Base-by-base conservation (phyloP, 2,797 vertebrate genomes). In the Sphenopsis melanotis region DNA sequence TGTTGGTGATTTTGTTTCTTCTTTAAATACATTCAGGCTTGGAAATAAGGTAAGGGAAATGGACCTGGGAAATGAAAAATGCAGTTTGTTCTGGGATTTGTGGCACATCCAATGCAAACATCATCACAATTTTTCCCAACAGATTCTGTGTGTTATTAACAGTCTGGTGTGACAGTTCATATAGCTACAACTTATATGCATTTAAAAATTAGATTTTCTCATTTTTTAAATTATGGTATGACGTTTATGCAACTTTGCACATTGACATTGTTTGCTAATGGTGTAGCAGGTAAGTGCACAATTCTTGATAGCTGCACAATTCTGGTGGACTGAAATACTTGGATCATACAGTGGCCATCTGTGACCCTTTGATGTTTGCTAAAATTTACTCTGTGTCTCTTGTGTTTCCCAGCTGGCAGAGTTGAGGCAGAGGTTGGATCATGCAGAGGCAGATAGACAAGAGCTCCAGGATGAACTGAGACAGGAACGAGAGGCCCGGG, bases 401-500 rank as follows among this genome's bases (percentile, higher is more conserved):
- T 6, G 15, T 56, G 34, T 93, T 60, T 76, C 92, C 39, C 97
- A 99, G 99, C 97, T 99, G 96, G 98, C 98, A 36, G 99, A 99
- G 95, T 92, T 99, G 92, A 98, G 98, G 74, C 98, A 98, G 96
- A 98, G 99, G 88, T 74, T 99, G 97, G 99, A 99, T 95, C 98
- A 98, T 5, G 99, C 99, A 0, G 99, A 99, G 97, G 98, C 98
- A 0, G 99, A 99, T 49, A 98, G 99, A 36, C 98, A 98, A 97
- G 99, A 99, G 92, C 98, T 99, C 87, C 99, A 99, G 81, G 99
- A 99, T 70, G 99, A 99, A 94, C 98, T 99, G 96, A 98, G 98
- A 59, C 97, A 98, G 94, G 99, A 99, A 85, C 98, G 99, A 70
- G 99, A 99, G 95, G 99, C 99, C 23, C 98, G 99, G 82, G 98